Conservation (phyloP, 37 sponge, comb jelly and placozoan species). For the Bolinopsis microptera region DNA sequence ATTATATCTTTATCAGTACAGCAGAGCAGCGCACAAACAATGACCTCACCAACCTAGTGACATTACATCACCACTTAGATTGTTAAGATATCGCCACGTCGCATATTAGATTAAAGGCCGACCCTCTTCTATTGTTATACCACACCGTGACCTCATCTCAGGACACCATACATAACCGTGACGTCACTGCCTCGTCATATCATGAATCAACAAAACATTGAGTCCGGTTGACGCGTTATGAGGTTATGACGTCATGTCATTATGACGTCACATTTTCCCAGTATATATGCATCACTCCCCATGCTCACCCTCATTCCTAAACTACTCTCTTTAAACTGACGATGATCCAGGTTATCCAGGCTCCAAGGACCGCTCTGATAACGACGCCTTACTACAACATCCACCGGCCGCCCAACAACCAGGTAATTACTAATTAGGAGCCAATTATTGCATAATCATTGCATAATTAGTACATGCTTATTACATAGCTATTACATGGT, state of each 20-base stretch:
- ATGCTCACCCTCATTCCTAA: neutral
- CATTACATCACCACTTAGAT: neutral
- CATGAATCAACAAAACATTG: neutral
- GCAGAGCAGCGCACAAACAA: neutral
- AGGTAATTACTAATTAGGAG: conserved; percentile 23
- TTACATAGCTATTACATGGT: too few relatives aligned
- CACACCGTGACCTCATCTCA: neutral
- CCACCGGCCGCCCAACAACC: conserved; percentile 41
- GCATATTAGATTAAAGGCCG: neutral
- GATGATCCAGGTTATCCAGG: conserved; percentile 19
- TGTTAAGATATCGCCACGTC: neutral
- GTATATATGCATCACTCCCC: conserved; percentile 1
- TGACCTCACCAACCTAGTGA: neutral
- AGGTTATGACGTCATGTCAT: neutral
- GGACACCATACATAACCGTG: too few relatives aligned
- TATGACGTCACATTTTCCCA: too few relatives aligned
- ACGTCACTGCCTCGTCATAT: neutral
- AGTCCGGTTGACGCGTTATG: neutral
- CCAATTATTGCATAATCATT: too few relatives aligned
- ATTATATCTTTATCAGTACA: neutral
- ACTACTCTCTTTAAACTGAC: neutral
- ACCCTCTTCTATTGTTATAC: neutral
- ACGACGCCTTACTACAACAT: conserved; percentile 57
- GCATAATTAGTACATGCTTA: too few relatives aligned
- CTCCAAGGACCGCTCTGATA: conserved; percentile 41